Conservation (phyloP, 2,113 vertebrate genomes). For the Psilopsiagon aurifrons region DNA sequence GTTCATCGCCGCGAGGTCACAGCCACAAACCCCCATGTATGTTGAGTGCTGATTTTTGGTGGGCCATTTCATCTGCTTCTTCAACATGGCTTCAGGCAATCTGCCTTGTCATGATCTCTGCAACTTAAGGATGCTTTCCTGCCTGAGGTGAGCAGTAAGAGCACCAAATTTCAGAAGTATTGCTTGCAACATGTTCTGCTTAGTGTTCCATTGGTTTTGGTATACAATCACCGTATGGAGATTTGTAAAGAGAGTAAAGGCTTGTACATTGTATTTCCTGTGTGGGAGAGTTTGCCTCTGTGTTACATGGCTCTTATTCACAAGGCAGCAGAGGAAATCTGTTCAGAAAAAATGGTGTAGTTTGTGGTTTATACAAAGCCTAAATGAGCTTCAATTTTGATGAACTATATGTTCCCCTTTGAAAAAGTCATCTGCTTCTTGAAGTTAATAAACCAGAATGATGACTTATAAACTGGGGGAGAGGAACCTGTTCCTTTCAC, state of each 20-base stretch:
- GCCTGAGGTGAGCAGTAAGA: neutral
- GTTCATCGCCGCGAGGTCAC: rapidly evolving
- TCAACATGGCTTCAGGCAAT: neutral
- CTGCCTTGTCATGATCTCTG: neutral
- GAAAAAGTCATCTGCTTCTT: neutral
- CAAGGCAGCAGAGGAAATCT: neutral
- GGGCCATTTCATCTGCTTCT: neutral
- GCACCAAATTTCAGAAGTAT: neutral
- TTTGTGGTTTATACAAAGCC: neutral
- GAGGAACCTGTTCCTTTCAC: neutral
- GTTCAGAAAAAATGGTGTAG: neutral
- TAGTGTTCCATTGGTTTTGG: too few species aligned
- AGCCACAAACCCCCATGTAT: neutral
- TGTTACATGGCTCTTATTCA: rapidly evolving
- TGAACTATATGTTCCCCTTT: rapidly evolving
- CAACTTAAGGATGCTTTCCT: neutral
- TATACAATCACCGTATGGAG: rapidly evolving
- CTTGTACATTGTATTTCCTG: rapidly evolving
- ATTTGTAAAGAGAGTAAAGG: neutral
- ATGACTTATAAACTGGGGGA: neutral
- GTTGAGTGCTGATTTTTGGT: neutral
- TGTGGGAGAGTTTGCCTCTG: neutral
- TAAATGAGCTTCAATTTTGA: neutral
- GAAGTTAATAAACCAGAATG: neutral
- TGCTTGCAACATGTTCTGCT: neutral